Percentiles rank a stretch among this genome's conserved stretches.
Evolutionary conservation across 1,140 invertebrate species (phyloP).

Genomic region (Leptinotarsa undecemlineata): DNA sequence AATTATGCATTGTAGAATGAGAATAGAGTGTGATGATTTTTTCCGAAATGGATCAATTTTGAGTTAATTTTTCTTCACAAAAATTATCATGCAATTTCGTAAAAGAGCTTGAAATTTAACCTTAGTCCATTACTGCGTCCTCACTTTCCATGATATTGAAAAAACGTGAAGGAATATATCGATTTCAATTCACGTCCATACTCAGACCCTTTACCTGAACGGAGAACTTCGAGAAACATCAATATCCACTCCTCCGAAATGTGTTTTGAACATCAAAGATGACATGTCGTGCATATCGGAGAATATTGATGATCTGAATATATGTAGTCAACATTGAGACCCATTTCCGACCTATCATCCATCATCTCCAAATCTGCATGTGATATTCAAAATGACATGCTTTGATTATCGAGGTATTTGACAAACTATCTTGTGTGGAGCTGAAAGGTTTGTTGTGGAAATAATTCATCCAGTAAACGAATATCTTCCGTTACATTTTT

Average conservation of each 20-base stretch:
- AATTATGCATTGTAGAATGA: no score
- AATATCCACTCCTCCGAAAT: background rate
- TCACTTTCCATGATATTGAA: no score
- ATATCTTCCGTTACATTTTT: no score
- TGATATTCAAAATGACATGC: background rate
- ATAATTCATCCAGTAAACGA: no score
- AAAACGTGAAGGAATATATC: no score
- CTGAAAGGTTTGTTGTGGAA: background rate
- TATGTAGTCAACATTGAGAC: conserved; percentile 3
- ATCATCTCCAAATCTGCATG: conserved; percentile 3
- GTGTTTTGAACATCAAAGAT: background rate
- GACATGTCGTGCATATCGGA: conserved; percentile 2
- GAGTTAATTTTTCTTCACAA: no score
- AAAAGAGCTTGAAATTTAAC: no score
- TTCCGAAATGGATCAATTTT: no score
- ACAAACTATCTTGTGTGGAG: background rate
- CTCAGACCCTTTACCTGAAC: background rate
- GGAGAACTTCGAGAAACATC: background rate
- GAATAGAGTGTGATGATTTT: no score
- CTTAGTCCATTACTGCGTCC: no score
- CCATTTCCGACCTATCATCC: background rate
- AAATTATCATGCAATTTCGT: no score
- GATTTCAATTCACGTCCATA: no score
- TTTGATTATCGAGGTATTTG: background rate
- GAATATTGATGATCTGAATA: conserved; percentile 3